Evolutionary conservation across 2,888 invertebrate genomes (phyloP).

Genomic region (Tetragnatha montana): DNA sequence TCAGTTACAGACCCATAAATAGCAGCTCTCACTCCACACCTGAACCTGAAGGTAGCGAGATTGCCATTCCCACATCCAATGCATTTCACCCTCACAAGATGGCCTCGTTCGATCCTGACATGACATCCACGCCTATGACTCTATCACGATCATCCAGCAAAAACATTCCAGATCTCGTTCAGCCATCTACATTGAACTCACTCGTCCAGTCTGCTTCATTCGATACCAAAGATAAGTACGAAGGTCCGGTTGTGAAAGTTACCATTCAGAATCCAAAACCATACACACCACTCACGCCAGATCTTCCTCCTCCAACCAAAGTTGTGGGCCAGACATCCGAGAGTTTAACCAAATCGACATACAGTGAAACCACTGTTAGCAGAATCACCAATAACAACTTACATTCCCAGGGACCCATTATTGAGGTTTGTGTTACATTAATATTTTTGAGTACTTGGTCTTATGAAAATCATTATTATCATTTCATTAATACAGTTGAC

Average conservation of each 20-base stretch:
- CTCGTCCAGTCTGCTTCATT: constrained; percentile 55
- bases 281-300: constrained; percentile 78
- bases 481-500: too few species aligned
- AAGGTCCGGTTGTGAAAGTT: constrained; percentile 83
- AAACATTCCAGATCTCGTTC: constrained; percentile 63
- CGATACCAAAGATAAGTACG: constrained; percentile 62
- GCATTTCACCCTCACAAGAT: constrained; percentile 32
- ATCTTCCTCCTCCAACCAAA: constrained; percentile 86
- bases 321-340: constrained; percentile 92
- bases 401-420: constrained; percentile 80
- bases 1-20: constrained; percentile 53
- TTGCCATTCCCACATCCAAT: constrained; percentile 10
- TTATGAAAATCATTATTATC: too few species aligned
- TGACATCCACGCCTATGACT: constrained; percentile 66
- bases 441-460: too few species aligned
- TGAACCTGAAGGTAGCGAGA: constrained; percentile 13
- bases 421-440: constrained; percentile 40
- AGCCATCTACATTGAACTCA: constrained; percentile 56
- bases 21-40: background rate
- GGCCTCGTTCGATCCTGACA: constrained; percentile 57
- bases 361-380: constrained; percentile 95
- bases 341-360: constrained; percentile 95
- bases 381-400: constrained; percentile 93
- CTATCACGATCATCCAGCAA: constrained; percentile 61
- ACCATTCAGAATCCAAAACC: constrained; percentile 85